Evolutionary conservation across 2,888 invertebrate species (phyloP).

Genomic region (Amphimallon solstitiale): DNA sequence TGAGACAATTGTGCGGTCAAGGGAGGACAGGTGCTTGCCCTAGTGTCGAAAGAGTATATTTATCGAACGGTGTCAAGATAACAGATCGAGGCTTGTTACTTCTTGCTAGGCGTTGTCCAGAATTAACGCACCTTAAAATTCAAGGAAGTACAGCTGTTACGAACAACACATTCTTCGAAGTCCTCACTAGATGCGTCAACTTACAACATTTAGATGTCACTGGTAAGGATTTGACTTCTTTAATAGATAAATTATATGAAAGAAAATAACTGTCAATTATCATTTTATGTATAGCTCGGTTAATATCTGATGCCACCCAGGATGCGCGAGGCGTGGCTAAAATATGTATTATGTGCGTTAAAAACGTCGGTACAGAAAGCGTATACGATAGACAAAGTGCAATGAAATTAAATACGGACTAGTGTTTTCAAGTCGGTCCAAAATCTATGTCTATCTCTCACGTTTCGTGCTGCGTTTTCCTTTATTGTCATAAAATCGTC

Average conservation of each 20-base stretch:
- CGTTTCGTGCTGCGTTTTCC: too few species aligned
- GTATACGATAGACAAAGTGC: too few species aligned
- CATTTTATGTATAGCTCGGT: too few species aligned
- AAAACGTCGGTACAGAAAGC: too few species aligned
- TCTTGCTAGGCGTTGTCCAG: slow-evolving; percentile 82
- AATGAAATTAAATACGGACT: too few species aligned
- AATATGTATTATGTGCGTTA: too few species aligned
- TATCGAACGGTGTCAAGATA: slow-evolving; percentile 76
- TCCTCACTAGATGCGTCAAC: slow-evolving; percentile 81
- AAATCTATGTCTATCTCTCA: too few species aligned
- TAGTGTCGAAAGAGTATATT: slow-evolving; percentile 72
- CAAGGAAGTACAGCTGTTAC: slow-evolving; percentile 80
- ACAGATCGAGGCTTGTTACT: slow-evolving; percentile 82
- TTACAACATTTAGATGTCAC: slow-evolving; percentile 87
- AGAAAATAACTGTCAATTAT: too few species aligned
- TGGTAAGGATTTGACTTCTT: slow-evolving; percentile 65
- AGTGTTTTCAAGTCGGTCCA: too few species aligned
- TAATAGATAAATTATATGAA: background rate
- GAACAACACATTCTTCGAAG: slow-evolving; percentile 80
- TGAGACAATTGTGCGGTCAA: slow-evolving; percentile 73
- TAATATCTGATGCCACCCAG: too few species aligned
- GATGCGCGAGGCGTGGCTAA: too few species aligned
- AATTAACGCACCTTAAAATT: slow-evolving; percentile 82
- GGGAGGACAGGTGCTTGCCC: slow-evolving; percentile 75
- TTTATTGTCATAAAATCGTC: too few species aligned